Evolutionary conservation across 2,797 vertebrate genomes (phyloP), one percentile per base, ranked within the genome.

Genomic region (Orestias chungarensis): DNA sequence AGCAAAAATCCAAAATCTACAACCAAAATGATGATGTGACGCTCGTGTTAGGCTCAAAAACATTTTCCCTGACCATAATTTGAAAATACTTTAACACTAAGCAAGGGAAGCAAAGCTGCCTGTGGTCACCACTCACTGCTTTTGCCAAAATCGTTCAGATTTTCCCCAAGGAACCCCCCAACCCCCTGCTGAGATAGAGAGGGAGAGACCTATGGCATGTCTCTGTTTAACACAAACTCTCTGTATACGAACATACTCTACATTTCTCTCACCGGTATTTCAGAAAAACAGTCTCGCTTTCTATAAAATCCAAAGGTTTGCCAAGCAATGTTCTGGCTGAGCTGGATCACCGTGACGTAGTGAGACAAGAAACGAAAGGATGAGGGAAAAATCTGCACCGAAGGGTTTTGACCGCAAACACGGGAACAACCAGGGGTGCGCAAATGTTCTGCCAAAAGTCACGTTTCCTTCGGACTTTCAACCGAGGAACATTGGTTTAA

Each of bases 121-220:
- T 88, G 88, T 79, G 84, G 88, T 89, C 73, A 85, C 64, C 62
- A 66, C 57, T 78, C 68, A 68, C 85, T 87, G 85, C 84, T 83
- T 73, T 88, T 87, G 82, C 87, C 86, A 80, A 74, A 76, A 64
- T 49, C 71, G 71, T 47, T 29, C 78, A 84, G 80, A 87, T 74
- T 89, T 91, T 92, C 86, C 87, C 89, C 79, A 70, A 80, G 74
- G 76, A 80, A 71, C 80, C 81, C 79, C 82, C 87, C 80, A 75
- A 78, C 64, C 50, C 54, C 54, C 15, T 38, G 68, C 82, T 78
- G 71, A 65, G 74, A 80, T 72, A 86, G 71, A 65, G 73, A 81
- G 73, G 83, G 66, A 80, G 67, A 72, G 84, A 82, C 75, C 70
- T 59, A 55, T 78, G 76, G 81, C 82, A 86, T 80, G 76, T 84